These are phyloP conservation scores for Chalcosyrphus nemorum DNA, from an alignment of 2,888 invertebrate genomes.

Conservation along the genomic window DNA sequence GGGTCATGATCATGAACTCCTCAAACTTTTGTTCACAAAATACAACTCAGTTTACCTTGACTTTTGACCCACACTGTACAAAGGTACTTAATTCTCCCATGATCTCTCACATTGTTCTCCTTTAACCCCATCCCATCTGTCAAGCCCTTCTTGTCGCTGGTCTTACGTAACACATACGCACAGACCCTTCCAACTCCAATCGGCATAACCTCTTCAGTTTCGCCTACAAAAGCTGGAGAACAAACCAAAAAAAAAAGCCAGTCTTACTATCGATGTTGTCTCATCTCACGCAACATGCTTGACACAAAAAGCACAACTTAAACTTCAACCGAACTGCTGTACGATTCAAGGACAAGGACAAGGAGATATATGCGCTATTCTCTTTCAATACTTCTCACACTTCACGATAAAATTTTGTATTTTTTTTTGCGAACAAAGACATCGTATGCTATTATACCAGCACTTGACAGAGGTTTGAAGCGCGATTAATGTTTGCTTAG, in stretches of 20 bases:
- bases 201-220: background rate
- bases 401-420: background rate
- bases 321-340: conserved; percentile 28
- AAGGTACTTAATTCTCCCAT: background rate
- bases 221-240: background rate
- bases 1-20: no score
- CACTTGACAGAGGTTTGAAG: conserved; percentile 14
- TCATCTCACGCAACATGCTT: conserved; percentile 33
- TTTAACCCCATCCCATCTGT: background rate
- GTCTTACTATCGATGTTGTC: conserved; percentile 1
- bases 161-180: conserved; percentile 24
- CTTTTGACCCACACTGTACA: background rate
- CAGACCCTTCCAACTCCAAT: background rate
- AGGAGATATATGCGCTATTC: conserved; percentile 17
- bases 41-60: no score
- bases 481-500: conserved; percentile 31
- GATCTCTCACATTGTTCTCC: conserved; percentile 5
- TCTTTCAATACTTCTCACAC: conserved; percentile 1
- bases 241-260: conserved; percentile 4
- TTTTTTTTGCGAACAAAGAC: conserved; percentile 23
- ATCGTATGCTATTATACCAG: conserved; percentile 21
- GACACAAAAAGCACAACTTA: conserved; percentile 6
- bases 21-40: no score
- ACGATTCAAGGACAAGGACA: conserved; percentile 52
- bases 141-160: conserved; percentile 10